Evolutionary conservation across 2,113 vertebrate genomes (phyloP).

Genomic region (Ictalurus furcatus): DNA sequence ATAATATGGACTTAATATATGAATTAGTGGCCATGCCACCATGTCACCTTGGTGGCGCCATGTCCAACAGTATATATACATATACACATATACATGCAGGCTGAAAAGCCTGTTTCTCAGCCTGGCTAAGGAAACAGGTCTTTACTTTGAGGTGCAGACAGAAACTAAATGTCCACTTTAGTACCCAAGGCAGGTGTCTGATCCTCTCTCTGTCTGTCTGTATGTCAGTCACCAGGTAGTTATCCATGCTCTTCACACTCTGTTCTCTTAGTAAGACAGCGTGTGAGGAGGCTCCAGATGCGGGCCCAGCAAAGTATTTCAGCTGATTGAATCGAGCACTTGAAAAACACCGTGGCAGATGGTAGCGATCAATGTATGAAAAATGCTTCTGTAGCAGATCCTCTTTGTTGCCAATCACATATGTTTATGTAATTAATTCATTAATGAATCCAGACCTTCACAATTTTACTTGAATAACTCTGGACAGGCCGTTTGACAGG

Average conservation of each 20-base stretch:
- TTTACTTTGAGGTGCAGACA: slow-evolving; percentile 19
- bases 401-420: neutral
- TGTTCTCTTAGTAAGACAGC: neutral
- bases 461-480: neutral
- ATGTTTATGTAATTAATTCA: neutral
- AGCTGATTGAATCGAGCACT: neutral
- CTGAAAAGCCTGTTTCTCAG: slow-evolving; percentile 31
- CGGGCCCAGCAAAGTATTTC: neutral
- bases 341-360: neutral
- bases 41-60: neutral
- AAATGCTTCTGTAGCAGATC: neutral
- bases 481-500: neutral
- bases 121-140: slow-evolving; percentile 11
- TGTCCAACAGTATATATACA: neutral
- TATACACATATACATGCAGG: neutral
- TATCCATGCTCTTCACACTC: neutral
- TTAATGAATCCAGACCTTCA: neutral
- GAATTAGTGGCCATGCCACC: neutral
- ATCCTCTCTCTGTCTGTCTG: neutral
- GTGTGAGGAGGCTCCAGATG: slow-evolving; percentile 7
- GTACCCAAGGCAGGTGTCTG: slow-evolving; percentile 4
- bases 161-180: slow-evolving; percentile 3
- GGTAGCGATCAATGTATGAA: neutral
- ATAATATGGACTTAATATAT: neutral
- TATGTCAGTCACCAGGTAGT: neutral